These are phyloP conservation scores for Gila robusta DNA, from an alignment of 2,797 vertebrate species.

Conservation along the genomic window DNA sequence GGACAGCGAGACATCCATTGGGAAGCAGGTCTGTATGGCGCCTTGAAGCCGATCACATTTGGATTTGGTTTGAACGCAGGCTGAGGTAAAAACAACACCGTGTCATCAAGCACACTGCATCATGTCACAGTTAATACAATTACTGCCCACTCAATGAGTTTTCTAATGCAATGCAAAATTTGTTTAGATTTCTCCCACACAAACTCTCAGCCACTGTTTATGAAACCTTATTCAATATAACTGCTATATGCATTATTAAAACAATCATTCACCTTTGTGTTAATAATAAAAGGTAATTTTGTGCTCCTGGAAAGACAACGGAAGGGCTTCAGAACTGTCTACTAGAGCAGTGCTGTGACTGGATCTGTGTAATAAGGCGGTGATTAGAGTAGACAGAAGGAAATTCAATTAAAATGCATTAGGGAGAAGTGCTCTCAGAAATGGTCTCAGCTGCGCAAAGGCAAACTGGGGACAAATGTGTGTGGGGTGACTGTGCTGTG, in stretches of 20 bases:
- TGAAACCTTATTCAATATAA: slow-evolving; percentile 26
- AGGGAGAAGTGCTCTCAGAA: slow-evolving; percentile 10
- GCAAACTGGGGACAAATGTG: slow-evolving; percentile 16
- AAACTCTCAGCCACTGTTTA: slow-evolving; percentile 32
- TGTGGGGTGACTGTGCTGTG: slow-evolving; percentile 6
- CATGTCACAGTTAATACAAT: slow-evolving; percentile 47
- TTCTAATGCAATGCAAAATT: slow-evolving; percentile 30
- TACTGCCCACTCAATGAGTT: slow-evolving; percentile 31
- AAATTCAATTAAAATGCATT: slow-evolving; percentile 48
- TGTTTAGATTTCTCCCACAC: slow-evolving; percentile 40
- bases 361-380: slow-evolving; percentile 24
- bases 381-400: slow-evolving; percentile 28
- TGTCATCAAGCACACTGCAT: slow-evolving; percentile 32
- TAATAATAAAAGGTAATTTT: slow-evolving; percentile 23
- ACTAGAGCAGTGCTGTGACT: neutral
- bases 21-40: slow-evolving; percentile 16
- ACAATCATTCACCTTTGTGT: slow-evolving; percentile 37
- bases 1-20: neutral
- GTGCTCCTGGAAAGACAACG: neutral
- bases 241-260: slow-evolving; percentile 36
- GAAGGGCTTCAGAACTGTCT: slow-evolving; percentile 7
- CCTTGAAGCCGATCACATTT: slow-evolving; percentile 38
- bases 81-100: slow-evolving; percentile 51
- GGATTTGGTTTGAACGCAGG: slow-evolving; percentile 4
- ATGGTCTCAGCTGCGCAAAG: slow-evolving; percentile 16